Conservation (phyloP, 2,113 vertebrate species). For the Melanocharis versteri region DNA sequence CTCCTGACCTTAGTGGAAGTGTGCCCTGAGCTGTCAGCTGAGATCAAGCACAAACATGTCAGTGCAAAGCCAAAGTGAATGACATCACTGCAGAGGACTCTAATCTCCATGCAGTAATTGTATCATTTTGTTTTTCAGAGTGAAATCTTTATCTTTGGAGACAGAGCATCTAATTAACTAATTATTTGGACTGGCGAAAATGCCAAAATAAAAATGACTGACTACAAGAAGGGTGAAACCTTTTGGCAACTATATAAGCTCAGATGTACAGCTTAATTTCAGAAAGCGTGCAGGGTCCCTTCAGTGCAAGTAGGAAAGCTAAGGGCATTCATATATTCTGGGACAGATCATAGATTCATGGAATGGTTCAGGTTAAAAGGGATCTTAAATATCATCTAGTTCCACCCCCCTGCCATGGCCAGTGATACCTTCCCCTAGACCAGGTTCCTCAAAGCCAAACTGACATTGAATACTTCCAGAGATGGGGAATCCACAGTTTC, state of each 20-base stretch:
- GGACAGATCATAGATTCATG: not conserved
- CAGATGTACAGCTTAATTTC: not conserved
- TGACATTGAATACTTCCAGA: not conserved
- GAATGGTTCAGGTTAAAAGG: not conserved
- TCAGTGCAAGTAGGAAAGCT: not conserved
- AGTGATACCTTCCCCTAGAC: not conserved
- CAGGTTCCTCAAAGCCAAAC: not conserved
- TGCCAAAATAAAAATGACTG: constrained; percentile 11
- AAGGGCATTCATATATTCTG: not conserved
- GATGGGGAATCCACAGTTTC: not conserved
- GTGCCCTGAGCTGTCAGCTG: not conserved
- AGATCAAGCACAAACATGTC: not conserved
- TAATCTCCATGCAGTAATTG: constrained; percentile 36
- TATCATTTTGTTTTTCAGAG: constrained; percentile 31
- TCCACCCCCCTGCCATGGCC: not conserved
- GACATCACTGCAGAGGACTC: constrained; percentile 35
- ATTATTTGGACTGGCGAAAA: constrained; percentile 28
- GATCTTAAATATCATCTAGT: not conserved
- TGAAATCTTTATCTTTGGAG: constrained; percentile 45
- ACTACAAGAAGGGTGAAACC: not conserved
- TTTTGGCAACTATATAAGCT: not conserved
- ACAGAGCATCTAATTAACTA: constrained; percentile 27
- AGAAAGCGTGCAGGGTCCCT: not conserved
- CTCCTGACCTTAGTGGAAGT: not conserved
- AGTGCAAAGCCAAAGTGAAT: constrained; percentile 20